A percentile compares a stretch with the other conserved stretches of the same genome.
Conservation (phyloP, 1,140 invertebrate genomes). For the Neuroterus valhalla region DNA sequence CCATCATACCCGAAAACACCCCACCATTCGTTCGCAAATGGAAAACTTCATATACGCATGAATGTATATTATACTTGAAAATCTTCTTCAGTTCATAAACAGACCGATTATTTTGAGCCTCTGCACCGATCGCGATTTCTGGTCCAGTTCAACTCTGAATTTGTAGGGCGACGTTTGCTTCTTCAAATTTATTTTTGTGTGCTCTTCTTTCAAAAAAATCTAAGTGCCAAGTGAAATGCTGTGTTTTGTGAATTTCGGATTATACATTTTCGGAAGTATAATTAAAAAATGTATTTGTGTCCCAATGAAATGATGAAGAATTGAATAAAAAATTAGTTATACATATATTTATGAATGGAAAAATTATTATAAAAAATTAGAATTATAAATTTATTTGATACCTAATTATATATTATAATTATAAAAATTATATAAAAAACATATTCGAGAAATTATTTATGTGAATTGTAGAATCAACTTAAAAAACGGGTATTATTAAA, state of each 20-base stretch:
- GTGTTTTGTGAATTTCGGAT: too few species aligned
- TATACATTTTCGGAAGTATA: too few species aligned
- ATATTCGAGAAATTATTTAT: not conserved
- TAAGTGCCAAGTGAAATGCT: too few species aligned
- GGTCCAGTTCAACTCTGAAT: not conserved
- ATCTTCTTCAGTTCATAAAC: conserved; percentile 50
- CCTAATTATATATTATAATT: too few species aligned
- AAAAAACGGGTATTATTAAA: conserved; percentile 14
- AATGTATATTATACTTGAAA: conserved; percentile 46
- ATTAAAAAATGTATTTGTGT: too few species aligned
- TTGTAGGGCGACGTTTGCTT: not conserved
- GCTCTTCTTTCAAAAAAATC: too few species aligned
- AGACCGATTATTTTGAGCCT: conserved; percentile 18
- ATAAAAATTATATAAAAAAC: too few species aligned
- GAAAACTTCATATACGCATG: conserved; percentile 43
- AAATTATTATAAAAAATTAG: too few species aligned
- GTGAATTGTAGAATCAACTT: not conserved
- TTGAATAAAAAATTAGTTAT: too few species aligned
- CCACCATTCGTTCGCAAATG: conserved; percentile 43
- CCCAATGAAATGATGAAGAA: too few species aligned
- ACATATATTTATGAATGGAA: too few species aligned
- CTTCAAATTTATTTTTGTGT: not conserved
- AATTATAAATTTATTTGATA: too few species aligned
- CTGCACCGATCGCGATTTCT: not conserved
- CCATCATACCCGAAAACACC: conserved; percentile 37